phyloP scores from a whole-genome alignment of 2,113 vertebrate species.

The Pseudopodoces humilis region DNA sequence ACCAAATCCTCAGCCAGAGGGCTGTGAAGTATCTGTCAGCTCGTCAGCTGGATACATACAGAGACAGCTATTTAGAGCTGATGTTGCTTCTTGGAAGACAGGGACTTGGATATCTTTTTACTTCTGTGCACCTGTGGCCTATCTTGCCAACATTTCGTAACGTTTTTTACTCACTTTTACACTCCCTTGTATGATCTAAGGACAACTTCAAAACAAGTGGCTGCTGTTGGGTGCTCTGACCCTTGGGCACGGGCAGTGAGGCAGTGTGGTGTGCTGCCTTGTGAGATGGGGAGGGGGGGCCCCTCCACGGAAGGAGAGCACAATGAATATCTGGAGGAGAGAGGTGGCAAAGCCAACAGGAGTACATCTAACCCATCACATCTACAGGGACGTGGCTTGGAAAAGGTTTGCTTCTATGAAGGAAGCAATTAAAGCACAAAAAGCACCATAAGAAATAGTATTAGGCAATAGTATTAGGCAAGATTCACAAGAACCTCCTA shows the following conservation, averaged over 20 bases:
- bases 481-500: not conserved
- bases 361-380: too few relatives aligned
- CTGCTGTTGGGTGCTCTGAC: not conserved
- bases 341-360: not conserved
- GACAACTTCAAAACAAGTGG: not conserved
- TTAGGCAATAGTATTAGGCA: not conserved
- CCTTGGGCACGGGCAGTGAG: fast-evolving
- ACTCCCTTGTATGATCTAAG: not conserved
- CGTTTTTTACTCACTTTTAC: not conserved
- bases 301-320: not conserved
- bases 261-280: not conserved
- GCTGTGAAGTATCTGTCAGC: constrained; percentile 58
- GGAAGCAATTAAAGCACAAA: not conserved
- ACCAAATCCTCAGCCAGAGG: constrained; percentile 44
- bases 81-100: not conserved
- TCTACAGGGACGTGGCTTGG: not conserved
- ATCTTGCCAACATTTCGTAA: not conserved
- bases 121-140: constrained; percentile 26
- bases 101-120: not conserved
- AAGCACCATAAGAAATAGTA: not conserved
- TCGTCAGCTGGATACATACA: constrained; percentile 20
- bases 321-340: fast-evolving
- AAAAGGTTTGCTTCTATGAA: not conserved
- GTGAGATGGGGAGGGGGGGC: not conserved
- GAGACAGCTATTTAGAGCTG: constrained; percentile 13